A percentile compares a stretch with the other conserved stretches of the same genome.
Evolutionary conservation across 2,888 invertebrate genomes (phyloP).

Genomic region (Eucriotettix oculatus): DNA sequence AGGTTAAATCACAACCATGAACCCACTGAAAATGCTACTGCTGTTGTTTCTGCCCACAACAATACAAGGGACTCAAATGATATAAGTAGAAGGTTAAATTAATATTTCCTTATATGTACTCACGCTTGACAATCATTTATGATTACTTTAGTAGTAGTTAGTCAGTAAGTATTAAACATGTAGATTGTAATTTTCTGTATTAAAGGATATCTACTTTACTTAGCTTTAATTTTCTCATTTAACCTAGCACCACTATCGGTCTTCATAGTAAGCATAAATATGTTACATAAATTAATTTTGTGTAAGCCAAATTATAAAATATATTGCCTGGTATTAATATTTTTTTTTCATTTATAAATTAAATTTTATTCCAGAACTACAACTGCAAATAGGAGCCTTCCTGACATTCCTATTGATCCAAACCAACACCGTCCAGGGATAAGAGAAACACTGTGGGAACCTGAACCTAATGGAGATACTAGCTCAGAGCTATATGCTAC

Average conservation of each 20-base stretch:
- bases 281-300: not conserved
- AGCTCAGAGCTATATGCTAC: slow-evolving; percentile 76
- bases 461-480: slow-evolving; percentile 22
- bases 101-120: not conserved
- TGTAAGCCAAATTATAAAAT: not conserved
- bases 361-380: slow-evolving; percentile 17
- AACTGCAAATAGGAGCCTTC: slow-evolving; percentile 58
- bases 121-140: too few species aligned
- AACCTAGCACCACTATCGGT: slow-evolving; percentile 12
- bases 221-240: too few species aligned
- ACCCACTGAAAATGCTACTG: slow-evolving; percentile 19
- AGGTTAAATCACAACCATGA: slow-evolving; percentile 31
- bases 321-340: not conserved
- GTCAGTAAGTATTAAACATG: too few species aligned
- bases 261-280: slow-evolving; percentile 24
- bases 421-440: slow-evolving; percentile 36
- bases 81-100: not conserved
- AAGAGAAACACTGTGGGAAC: slow-evolving; percentile 18
- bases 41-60: slow-evolving; percentile 11
- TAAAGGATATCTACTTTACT: too few species aligned
- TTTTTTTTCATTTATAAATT: slow-evolving; percentile 1
- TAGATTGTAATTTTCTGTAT: too few species aligned
- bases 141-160: too few species aligned
- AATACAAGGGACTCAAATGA: not conserved
- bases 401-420: slow-evolving; percentile 57